Evolutionary conservation across 2,888 invertebrate species (phyloP).

Genomic region (Nemotelus pantherinus): DNA sequence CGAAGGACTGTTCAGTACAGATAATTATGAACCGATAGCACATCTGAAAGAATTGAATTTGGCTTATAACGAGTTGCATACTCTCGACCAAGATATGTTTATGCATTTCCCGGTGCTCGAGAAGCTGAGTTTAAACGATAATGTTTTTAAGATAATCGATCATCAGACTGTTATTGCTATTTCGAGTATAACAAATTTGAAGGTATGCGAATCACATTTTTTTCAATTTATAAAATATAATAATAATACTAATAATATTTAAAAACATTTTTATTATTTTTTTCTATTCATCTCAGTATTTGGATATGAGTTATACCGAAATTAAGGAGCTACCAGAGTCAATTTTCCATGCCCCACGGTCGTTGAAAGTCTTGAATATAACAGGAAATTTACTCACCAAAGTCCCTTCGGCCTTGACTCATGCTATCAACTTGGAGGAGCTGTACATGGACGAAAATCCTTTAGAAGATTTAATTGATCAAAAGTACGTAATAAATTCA

Average conservation of each 20-base stretch:
- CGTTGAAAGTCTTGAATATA: slow-evolving; percentile 73
- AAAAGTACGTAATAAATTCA: slow-evolving; percentile 58
- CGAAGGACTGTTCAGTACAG: slow-evolving; percentile 65
- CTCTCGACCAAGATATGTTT: slow-evolving; percentile 77
- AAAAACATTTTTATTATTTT: neutral
- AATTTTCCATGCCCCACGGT: slow-evolving; percentile 74
- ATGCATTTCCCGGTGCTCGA: slow-evolving; percentile 77
- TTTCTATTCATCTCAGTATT: slow-evolving; percentile 65
- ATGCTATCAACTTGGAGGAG: slow-evolving; percentile 69
- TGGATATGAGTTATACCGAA: slow-evolving; percentile 76
- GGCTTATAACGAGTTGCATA: slow-evolving; percentile 76
- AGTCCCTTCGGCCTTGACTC: slow-evolving; percentile 71
- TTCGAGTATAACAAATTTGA: slow-evolving; percentile 70
- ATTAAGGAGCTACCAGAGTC: slow-evolving; percentile 71
- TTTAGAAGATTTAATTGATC: slow-evolving; percentile 68
- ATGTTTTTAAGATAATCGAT: slow-evolving; percentile 77
- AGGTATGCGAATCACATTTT: slow-evolving; percentile 65
- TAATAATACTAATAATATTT: slow-evolving; percentile 44
- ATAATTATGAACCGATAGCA: slow-evolving; percentile 56
- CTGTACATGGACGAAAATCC: slow-evolving; percentile 78
- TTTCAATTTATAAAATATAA: neutral
- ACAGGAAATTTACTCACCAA: slow-evolving; percentile 72
- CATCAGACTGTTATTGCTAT: slow-evolving; percentile 73
- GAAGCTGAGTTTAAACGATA: slow-evolving; percentile 76
- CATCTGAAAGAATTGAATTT: slow-evolving; percentile 65